phyloP scores from a whole-genome alignment of 2,888 invertebrate genomes.

The Carterocephalus palaemon region DNA sequence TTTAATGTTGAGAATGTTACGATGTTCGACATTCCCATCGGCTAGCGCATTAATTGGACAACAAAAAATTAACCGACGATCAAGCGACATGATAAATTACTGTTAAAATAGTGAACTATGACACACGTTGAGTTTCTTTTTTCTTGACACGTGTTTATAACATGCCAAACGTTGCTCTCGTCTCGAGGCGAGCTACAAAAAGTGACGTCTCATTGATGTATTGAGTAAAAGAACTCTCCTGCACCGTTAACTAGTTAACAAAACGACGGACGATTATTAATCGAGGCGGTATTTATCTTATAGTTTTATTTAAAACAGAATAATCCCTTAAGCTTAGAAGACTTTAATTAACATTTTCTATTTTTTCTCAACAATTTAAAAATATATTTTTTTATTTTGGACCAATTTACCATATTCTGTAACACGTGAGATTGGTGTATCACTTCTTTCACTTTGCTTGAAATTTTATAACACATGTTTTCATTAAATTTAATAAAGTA shows the following conservation, averaged over 20 bases:
- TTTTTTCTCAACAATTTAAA: too few relatives aligned
- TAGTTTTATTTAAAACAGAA: conserved; percentile 4
- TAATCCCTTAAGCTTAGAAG: conserved; percentile 21
- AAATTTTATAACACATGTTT: too few relatives aligned
- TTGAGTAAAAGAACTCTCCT: conserved; percentile 57
- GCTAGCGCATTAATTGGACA: conserved; percentile 36
- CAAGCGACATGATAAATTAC: conserved; percentile 58
- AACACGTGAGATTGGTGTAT: too few relatives aligned
- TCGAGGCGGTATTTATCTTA: conserved; percentile 38
- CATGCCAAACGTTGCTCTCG: conserved; percentile 44
- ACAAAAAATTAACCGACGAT: conserved; percentile 46
- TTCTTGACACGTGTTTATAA: conserved; percentile 44
- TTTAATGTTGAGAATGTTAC: conserved; percentile 22
- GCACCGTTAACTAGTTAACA: conserved; percentile 66
- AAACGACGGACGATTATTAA: conserved; percentile 60
- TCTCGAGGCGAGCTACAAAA: conserved; percentile 47
- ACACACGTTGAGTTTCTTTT: conserved; percentile 50
- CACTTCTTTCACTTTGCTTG: too few relatives aligned
- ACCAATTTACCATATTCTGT: too few relatives aligned
- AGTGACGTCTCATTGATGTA: conserved; percentile 71
- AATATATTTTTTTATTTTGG: too few relatives aligned
- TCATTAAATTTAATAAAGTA: too few relatives aligned
- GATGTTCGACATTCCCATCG: conserved; percentile 22
- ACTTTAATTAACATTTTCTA: too few relatives aligned
- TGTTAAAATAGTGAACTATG: conserved; percentile 70